These are phyloP conservation scores for Pterocles gutturalis DNA, from an alignment of 2,113 vertebrate genomes.

Conservation along the genomic window DNA sequence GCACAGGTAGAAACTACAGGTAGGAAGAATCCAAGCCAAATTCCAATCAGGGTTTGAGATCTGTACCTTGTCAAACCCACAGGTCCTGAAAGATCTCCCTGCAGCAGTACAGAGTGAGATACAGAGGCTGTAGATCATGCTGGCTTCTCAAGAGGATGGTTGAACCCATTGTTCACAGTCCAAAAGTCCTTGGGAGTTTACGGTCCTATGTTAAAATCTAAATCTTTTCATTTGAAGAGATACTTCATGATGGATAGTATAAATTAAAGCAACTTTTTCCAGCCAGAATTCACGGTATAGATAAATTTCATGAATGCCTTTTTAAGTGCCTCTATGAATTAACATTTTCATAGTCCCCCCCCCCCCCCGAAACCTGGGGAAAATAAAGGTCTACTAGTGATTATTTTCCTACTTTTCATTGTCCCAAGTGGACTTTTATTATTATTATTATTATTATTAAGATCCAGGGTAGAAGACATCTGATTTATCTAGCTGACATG, in stretches of 20 bases:
- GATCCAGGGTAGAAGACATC: slow-evolving; percentile 41
- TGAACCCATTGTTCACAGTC: slow-evolving; percentile 22
- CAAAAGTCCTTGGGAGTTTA: slow-evolving; percentile 72
- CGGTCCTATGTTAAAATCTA: slow-evolving; percentile 47
- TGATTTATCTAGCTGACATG: slow-evolving; percentile 73
- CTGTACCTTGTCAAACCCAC: neutral
- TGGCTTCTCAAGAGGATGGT: neutral
- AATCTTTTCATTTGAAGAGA: slow-evolving; percentile 63
- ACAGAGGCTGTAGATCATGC: neutral
- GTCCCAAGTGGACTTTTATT: slow-evolving; percentile 12
- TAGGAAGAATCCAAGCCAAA: neutral
- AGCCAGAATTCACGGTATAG: slow-evolving; percentile 64
- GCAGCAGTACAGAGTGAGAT: neutral
- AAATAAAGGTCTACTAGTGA: slow-evolving; percentile 58
- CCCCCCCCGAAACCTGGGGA: neutral
- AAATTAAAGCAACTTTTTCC: slow-evolving; percentile 76
- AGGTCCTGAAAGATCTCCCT: neutral
- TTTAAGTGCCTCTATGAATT: slow-evolving; percentile 67
- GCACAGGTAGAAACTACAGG: neutral
- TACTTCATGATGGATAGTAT: slow-evolving; percentile 54
- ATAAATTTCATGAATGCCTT: slow-evolving; percentile 66
- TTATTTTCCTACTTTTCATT: slow-evolving; percentile 68
- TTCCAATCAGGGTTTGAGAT: neutral
- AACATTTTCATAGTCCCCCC: slow-evolving; percentile 41
- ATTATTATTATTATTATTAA: slow-evolving; percentile 69